Percentiles rank a stretch among this genome's conserved stretches.
phyloP scores from a whole-genome alignment of 2,113 vertebrate genomes.

The Actinemys pallida region DNA sequence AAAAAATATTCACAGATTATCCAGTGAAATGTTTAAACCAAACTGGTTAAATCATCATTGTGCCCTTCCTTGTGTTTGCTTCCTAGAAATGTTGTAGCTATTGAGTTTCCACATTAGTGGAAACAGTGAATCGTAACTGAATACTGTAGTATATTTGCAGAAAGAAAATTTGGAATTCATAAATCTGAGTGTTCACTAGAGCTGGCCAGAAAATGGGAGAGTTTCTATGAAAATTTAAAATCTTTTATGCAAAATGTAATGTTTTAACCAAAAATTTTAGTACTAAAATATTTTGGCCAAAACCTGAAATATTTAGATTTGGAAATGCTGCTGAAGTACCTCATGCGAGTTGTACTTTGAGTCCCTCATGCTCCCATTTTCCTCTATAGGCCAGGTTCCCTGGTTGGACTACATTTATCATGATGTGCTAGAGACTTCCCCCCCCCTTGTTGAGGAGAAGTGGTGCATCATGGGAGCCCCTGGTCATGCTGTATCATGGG shows the following conservation, averaged over 20 bases:
- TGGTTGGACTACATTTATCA: fast-evolving
- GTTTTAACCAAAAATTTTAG: too few species aligned
- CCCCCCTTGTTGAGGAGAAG: neutral
- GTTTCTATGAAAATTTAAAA: neutral
- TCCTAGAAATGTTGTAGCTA: neutral
- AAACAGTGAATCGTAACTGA: neutral
- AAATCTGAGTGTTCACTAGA: neutral
- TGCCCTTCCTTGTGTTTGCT: neutral
- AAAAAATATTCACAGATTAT: neutral
- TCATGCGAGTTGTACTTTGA: neutral
- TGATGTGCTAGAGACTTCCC: neutral
- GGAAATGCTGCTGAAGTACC: neutral
- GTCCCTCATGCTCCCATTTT: neutral
- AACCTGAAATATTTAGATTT: neutral
- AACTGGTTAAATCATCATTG: neutral
- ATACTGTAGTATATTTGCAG: neutral
- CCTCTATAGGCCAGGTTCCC: neutral
- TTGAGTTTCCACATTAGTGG: neutral
- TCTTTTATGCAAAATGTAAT: neutral
- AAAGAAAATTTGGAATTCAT: neutral
- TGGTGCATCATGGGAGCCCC: neutral
- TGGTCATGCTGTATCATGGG: neutral
- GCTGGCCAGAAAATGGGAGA: neutral
- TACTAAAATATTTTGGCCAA: neutral
- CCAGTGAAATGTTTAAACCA: neutral